phyloP scores from a whole-genome alignment of 2,797 vertebrate species.

The Catamblyrhynchus diadema region DNA sequence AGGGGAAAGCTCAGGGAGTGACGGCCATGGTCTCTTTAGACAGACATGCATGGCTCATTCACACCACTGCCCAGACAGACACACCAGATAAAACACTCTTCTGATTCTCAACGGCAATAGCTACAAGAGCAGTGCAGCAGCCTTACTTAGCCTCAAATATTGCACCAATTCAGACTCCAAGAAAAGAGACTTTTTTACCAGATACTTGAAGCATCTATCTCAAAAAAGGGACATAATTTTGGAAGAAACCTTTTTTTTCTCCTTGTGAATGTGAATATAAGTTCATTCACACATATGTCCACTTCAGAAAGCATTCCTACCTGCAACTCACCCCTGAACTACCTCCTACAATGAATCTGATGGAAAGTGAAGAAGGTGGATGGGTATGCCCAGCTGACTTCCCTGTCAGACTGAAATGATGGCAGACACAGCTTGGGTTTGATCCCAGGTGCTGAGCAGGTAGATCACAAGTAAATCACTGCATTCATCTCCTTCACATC shows the following conservation, averaged over 20 bases:
- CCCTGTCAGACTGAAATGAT: background rate
- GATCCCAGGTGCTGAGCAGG: background rate
- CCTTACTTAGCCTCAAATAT: background rate
- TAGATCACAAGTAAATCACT: background rate
- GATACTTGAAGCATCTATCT: background rate
- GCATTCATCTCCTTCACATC: background rate
- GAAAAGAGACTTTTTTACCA: background rate
- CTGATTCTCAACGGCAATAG: background rate
- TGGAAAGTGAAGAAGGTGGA: background rate
- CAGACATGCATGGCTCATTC: accelerated
- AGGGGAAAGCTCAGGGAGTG: background rate
- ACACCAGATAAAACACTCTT: background rate
- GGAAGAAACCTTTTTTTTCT: background rate
- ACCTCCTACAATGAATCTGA: background rate
- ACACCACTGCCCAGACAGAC: accelerated
- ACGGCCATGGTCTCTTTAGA: background rate
- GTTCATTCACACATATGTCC: background rate
- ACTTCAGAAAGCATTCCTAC: background rate
- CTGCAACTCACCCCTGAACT: background rate
- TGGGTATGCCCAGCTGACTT: background rate
- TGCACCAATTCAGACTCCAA: background rate
- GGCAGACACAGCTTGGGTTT: background rate
- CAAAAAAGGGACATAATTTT: background rate
- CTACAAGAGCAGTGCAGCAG: background rate
- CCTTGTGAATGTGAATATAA: background rate